Conservation (phyloP, 2,797 vertebrate species). For the Simalia tracyae region DNA sequence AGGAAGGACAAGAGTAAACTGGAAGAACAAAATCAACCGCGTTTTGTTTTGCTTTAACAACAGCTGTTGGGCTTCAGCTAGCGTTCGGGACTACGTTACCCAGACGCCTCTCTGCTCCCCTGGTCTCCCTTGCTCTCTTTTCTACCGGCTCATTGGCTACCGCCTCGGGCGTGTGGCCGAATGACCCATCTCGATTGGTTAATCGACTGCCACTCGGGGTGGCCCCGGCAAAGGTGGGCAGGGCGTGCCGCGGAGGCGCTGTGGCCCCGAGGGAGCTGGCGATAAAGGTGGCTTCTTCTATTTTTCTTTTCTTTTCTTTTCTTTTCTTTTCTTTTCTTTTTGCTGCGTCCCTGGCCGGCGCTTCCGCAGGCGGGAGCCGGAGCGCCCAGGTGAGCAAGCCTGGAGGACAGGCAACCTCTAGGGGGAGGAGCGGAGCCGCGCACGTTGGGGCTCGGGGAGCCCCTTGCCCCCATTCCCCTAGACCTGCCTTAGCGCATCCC, state of each 20-base stretch:
- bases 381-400: background rate
- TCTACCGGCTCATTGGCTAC: background rate
- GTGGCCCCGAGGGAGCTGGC: constrained; percentile 58
- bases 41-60: background rate
- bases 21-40: no score
- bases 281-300: background rate
- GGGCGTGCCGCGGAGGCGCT: constrained; percentile 63
- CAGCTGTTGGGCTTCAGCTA: background rate
- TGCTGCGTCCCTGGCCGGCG: background rate
- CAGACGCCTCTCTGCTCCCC: background rate
- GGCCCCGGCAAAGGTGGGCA: constrained; percentile 64
- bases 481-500: background rate
- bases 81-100: constrained; percentile 40
- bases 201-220: constrained; percentile 29
- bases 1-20: background rate
- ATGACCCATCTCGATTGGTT: constrained; percentile 22
- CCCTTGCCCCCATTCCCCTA: background rate
- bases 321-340: rapidly evolving
- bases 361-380: background rate
- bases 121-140: background rate
- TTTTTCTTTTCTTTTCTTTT: rapidly evolving
- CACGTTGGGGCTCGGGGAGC: background rate
- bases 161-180: rapidly evolving
- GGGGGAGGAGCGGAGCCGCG: constrained; percentile 7
- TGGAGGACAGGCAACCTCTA: background rate